phyloP scores from a whole-genome alignment of 2,888 invertebrate species.

The Trachelus troglodyta region DNA sequence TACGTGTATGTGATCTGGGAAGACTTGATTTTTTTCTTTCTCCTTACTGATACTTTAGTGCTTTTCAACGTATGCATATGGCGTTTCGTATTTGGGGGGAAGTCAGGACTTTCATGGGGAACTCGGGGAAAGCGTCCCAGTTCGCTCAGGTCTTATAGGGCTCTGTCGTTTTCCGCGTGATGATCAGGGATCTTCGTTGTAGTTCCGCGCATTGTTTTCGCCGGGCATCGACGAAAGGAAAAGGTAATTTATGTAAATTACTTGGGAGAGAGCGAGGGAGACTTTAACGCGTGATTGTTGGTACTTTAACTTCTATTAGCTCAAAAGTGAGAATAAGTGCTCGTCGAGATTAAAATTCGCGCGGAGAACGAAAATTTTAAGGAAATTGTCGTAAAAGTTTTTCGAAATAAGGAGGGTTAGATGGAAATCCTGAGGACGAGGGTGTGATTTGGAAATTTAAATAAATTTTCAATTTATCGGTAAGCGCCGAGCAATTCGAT shows the following conservation, averaged over 20 bases:
- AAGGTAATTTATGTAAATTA: neutral
- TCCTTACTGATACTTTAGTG: neutral
- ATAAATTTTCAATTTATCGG: neutral
- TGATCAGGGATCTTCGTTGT: neutral
- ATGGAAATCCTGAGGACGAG: neutral
- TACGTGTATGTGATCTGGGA: neutral
- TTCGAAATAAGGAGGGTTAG: neutral
- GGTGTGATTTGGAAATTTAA: neutral
- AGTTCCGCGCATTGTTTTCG: neutral
- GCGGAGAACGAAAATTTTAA: neutral
- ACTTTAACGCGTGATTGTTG: neutral
- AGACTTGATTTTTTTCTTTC: neutral
- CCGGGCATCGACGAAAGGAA: neutral
- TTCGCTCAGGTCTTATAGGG: neutral
- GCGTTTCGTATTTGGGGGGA: neutral
- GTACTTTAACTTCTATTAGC: neutral
- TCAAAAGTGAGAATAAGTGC: neutral
- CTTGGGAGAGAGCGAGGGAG: neutral
- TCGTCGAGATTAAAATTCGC: neutral
- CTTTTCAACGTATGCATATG: neutral
- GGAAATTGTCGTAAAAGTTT: neutral
- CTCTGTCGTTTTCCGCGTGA: neutral
- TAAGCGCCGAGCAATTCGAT: neutral
- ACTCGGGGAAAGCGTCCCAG: neutral
- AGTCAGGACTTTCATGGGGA: neutral